Conservation (phyloP, 2,113 vertebrate species). For the Mus pahari region DNA sequence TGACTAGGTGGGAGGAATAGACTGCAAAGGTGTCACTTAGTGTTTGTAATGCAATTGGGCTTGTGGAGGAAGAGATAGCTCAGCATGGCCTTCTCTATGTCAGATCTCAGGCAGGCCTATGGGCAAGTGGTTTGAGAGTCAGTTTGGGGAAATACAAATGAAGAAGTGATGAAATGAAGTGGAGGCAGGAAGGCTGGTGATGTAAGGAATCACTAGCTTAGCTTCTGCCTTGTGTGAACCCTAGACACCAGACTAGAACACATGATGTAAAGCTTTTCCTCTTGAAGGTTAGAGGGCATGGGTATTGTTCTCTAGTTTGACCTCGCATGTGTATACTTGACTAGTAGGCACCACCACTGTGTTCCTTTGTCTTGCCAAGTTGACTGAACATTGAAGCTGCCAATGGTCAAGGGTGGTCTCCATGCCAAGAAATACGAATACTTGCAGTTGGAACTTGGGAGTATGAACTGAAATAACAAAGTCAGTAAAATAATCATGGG, state of each 20-base stretch:
- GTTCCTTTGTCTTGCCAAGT: background rate
- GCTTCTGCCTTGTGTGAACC: background rate
- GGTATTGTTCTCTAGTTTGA: background rate
- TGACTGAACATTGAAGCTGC: background rate
- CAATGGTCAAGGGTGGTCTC: background rate
- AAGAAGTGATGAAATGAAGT: background rate
- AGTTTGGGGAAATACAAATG: background rate
- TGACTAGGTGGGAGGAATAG: background rate
- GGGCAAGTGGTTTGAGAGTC: background rate
- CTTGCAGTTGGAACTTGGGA: background rate
- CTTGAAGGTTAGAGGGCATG: background rate
- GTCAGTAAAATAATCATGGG: background rate
- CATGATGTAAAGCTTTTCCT: background rate
- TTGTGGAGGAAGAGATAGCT: background rate
- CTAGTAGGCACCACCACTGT: rapidly evolving
- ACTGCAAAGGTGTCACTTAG: background rate
- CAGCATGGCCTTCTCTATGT: background rate
- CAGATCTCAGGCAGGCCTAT: background rate
- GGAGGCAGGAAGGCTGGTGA: background rate
- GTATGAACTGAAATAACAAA: background rate
- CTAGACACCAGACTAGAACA: background rate
- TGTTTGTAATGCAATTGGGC: background rate
- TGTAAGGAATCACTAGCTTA: background rate
- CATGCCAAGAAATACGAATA: background rate
- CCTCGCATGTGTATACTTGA: background rate